These are phyloP conservation scores for Wiebesia pumilae DNA, from an alignment of 1,140 invertebrate genomes.

Conservation along the genomic window DNA sequence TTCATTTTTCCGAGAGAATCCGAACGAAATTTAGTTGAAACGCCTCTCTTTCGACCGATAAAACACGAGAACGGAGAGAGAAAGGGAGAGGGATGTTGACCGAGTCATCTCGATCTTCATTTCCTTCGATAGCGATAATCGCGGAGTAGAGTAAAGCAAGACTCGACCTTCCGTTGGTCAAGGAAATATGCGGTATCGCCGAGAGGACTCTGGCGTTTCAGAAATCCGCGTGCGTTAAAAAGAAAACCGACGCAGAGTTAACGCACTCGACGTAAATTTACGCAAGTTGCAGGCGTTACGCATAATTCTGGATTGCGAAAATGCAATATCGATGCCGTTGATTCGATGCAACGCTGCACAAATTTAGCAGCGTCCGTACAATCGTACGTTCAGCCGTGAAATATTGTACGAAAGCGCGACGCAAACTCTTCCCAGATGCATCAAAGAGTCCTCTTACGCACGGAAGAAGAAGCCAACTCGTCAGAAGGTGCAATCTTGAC, in stretches of 20 bases:
- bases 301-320: not conserved
- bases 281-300: not conserved
- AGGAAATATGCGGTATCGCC: not conserved
- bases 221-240: not conserved
- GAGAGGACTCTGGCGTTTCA: too few species aligned
- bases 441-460: too few species aligned
- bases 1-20: not conserved
- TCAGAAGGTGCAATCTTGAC: conserved; percentile 33
- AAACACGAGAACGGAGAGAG: not conserved
- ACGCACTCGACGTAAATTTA: not conserved
- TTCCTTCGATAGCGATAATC: not conserved
- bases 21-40: conserved; percentile 5
- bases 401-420: too few species aligned
- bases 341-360: too few species aligned
- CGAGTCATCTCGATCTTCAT: conserved; percentile 21
- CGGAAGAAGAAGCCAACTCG: not conserved
- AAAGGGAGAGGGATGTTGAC: not conserved
- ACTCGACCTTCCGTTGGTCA: not conserved
- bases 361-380: too few species aligned
- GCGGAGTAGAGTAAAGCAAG: not conserved
- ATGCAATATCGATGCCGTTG: not conserved
- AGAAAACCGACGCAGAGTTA: not conserved
- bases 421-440: too few species aligned
- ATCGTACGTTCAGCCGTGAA: too few species aligned
- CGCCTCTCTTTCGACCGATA: not conserved